Conservation (phyloP, 2,113 vertebrate genomes). For the Dromiciops gliroides region DNA sequence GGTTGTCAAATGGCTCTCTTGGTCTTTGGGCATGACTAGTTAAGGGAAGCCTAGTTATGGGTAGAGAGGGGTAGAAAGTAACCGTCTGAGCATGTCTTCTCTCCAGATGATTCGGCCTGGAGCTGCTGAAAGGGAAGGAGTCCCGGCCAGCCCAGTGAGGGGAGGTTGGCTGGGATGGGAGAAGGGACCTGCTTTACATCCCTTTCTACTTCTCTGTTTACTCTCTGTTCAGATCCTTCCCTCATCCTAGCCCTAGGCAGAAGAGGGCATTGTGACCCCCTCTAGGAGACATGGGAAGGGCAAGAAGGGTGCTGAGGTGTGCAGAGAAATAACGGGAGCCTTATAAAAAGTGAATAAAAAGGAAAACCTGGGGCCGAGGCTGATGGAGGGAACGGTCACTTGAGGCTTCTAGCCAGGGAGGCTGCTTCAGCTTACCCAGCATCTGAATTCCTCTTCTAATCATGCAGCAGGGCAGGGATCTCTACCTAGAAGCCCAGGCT, state of each 20-base stretch:
- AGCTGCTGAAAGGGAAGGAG: no score
- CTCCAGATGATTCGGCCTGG: not conserved
- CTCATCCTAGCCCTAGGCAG: not conserved
- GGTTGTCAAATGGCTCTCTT: not conserved
- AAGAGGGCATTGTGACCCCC: not conserved
- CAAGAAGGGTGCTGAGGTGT: not conserved
- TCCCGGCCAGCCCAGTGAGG: not conserved
- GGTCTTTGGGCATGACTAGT: not conserved
- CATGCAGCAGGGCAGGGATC: not conserved
- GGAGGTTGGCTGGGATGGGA: no score
- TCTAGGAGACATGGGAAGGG: no score
- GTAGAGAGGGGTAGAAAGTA: not conserved
- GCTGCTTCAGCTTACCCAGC: not conserved
- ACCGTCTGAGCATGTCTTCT: not conserved
- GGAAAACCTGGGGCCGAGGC: rapidly evolving
- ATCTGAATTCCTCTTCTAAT: not conserved
- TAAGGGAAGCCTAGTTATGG: not conserved
- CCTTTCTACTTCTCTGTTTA: not conserved
- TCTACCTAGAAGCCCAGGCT: not conserved
- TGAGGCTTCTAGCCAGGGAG: no score
- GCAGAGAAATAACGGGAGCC: not conserved
- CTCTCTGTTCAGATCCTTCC: not conserved
- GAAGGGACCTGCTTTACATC: not conserved
- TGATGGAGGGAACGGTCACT: no score
- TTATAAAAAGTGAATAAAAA: not conserved